Evolutionary conservation across 2,888 invertebrate genomes (phyloP).

Genomic region (Cryptops parisi): DNA sequence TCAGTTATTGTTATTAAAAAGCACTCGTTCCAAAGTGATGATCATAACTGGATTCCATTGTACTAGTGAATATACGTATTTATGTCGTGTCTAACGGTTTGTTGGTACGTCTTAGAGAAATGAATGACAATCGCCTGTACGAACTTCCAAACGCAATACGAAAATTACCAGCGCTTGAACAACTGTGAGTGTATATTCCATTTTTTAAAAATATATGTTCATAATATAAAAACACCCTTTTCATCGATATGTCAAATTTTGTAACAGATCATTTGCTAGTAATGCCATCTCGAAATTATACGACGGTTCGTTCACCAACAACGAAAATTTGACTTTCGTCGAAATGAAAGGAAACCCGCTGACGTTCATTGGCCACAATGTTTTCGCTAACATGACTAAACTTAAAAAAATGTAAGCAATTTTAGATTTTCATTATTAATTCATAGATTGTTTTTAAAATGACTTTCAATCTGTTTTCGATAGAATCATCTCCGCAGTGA

Average conservation of each 20-base stretch:
- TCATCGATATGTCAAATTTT: too few species aligned
- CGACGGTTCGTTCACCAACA: neutral
- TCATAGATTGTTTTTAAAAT: neutral
- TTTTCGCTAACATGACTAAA: constrained; percentile 58
- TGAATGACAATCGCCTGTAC: constrained; percentile 7
- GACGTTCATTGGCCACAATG: constrained; percentile 48
- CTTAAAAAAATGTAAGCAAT: constrained; percentile 70
- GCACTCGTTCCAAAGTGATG: too few species aligned
- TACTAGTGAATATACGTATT: too few species aligned
- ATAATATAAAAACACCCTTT: too few species aligned
- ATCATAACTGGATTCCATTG: too few species aligned
- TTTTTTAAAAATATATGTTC: too few species aligned
- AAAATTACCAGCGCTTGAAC: neutral
- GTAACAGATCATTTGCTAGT: constrained; percentile 2
- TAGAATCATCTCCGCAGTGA: constrained; percentile 75
- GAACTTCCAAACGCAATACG: constrained; percentile 1
- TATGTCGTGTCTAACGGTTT: too few species aligned
- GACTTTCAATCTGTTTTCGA: constrained; percentile 9
- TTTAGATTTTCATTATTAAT: neutral
- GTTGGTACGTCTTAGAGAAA: constrained; percentile 6
- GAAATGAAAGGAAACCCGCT: constrained; percentile 76
- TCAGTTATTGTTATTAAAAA: too few species aligned
- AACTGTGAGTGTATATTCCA: too few species aligned
- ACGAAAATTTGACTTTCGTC: constrained; percentile 28
- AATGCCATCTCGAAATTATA: constrained; percentile 4